These are phyloP conservation scores for Chaetophractus vellerosus DNA, from an alignment of 2,797 vertebrate genomes.

Conservation along the genomic window DNA sequence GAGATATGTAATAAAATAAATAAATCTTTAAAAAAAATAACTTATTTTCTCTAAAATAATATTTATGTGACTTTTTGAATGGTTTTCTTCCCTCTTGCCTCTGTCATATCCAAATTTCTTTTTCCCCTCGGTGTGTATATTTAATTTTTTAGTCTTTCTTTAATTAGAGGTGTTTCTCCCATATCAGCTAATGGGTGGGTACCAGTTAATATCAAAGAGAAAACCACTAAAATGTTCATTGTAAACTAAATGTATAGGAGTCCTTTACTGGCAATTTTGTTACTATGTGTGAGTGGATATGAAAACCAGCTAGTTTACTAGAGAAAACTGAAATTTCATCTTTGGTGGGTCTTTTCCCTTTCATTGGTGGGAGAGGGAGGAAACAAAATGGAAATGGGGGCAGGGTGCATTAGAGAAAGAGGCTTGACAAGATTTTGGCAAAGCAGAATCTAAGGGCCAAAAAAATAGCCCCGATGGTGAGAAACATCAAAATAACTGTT, in stretches of 20 bases:
- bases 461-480: background rate
- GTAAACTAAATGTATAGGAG: background rate
- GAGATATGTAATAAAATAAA: no score
- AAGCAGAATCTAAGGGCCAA: background rate
- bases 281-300: background rate
- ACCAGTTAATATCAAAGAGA: background rate
- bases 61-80: background rate
- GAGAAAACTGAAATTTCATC: background rate
- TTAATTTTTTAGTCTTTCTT: background rate
- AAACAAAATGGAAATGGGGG: background rate
- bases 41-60: background rate
- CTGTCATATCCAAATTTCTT: background rate
- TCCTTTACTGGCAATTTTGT: background rate
- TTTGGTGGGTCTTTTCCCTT: background rate
- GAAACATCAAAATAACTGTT: background rate
- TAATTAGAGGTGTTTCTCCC: background rate
- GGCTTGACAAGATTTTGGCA: background rate
- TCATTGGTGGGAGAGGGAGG: background rate
- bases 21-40: no score
- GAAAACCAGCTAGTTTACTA: background rate
- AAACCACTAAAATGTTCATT: background rate
- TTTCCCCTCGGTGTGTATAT: background rate
- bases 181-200: background rate
- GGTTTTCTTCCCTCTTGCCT: background rate
- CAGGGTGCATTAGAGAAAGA: background rate